Evolutionary conservation across 2,888 invertebrate genomes (phyloP).

Genomic region (Incurvaria masculella): DNA sequence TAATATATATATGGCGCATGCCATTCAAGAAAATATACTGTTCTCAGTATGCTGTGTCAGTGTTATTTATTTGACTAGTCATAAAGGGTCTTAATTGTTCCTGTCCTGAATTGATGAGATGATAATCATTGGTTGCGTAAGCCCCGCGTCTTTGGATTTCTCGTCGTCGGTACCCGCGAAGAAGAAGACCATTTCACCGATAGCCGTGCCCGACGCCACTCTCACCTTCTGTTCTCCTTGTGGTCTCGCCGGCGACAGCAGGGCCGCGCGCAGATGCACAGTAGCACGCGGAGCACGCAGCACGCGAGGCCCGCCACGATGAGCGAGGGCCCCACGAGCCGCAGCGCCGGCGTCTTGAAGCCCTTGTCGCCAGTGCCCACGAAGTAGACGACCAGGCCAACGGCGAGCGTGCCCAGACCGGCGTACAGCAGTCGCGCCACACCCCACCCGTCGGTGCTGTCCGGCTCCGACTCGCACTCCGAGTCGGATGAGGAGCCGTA

Average conservation of each 20-base stretch:
- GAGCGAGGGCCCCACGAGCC: slow-evolving; percentile 82
- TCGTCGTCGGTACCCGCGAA: no score
- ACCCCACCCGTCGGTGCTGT: slow-evolving; percentile 68
- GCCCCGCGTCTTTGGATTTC: no score
- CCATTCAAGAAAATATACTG: no score
- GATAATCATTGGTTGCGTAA: no score
- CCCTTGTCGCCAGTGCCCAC: slow-evolving; percentile 88
- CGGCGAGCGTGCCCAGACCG: slow-evolving; percentile 76
- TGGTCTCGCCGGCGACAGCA: slow-evolving; percentile 63
- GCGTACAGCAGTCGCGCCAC: slow-evolving; percentile 84
- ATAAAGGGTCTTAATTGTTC: no score
- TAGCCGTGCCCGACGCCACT: no score
- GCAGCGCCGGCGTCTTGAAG: slow-evolving; percentile 81
- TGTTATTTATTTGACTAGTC: no score
- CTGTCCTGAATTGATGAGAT: no score
- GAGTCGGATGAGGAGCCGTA: slow-evolving; percentile 71
- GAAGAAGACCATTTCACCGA: no score
- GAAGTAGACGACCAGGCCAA: slow-evolving; percentile 85
- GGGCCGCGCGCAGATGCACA: slow-evolving; percentile 80
- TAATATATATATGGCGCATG: no score
- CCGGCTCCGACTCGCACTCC: slow-evolving; percentile 65
- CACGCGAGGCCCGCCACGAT: slow-evolving; percentile 75
- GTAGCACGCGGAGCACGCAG: slow-evolving; percentile 77
- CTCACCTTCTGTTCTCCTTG: slow-evolving; percentile 60
- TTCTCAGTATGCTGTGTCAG: no score